phyloP scores from a whole-genome alignment of 2,888 invertebrate species.

The Germaria angustata region DNA sequence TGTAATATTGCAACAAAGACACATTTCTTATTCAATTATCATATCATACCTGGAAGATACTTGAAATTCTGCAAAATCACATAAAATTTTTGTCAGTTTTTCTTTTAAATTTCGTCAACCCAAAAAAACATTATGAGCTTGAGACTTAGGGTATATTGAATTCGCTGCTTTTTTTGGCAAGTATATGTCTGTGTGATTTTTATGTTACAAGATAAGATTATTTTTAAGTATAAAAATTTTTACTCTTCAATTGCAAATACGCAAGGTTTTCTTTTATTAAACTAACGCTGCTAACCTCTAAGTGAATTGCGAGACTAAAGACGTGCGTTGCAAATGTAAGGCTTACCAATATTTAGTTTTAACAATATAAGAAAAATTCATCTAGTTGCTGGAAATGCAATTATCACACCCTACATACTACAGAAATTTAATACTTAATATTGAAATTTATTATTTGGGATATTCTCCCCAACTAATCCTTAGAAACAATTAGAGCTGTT shows the following conservation, averaged over 20 bases:
- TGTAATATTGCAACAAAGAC: too few species aligned
- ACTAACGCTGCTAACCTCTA: conserved; percentile 48
- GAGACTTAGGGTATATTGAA: background rate
- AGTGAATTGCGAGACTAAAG: conserved; percentile 66
- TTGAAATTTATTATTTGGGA: too few species aligned
- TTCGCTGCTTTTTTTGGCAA: background rate
- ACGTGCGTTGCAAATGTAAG: conserved; percentile 58
- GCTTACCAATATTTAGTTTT: conserved; percentile 16
- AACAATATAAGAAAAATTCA: conserved; percentile 6
- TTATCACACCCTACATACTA: background rate
- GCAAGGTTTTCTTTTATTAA: conserved; percentile 20
- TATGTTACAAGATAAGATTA: conserved; percentile 25
- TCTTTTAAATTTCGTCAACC: too few species aligned
- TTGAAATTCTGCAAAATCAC: too few species aligned
- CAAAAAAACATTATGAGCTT: background rate
- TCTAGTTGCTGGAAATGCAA: background rate
- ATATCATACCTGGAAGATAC: too few species aligned
- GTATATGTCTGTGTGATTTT: conserved; percentile 13
- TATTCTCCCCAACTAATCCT: too few species aligned
- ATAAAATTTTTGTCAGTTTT: too few species aligned
- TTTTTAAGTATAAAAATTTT: background rate
- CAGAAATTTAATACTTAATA: too few species aligned
- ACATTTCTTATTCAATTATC: too few species aligned
- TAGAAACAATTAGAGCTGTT: too few species aligned
- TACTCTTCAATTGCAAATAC: background rate